Evolutionary conservation across 1,140 invertebrate species (phyloP), one percentile per base, ranked within the genome.

Genomic region (Diplogasteroides magnus): DNA sequence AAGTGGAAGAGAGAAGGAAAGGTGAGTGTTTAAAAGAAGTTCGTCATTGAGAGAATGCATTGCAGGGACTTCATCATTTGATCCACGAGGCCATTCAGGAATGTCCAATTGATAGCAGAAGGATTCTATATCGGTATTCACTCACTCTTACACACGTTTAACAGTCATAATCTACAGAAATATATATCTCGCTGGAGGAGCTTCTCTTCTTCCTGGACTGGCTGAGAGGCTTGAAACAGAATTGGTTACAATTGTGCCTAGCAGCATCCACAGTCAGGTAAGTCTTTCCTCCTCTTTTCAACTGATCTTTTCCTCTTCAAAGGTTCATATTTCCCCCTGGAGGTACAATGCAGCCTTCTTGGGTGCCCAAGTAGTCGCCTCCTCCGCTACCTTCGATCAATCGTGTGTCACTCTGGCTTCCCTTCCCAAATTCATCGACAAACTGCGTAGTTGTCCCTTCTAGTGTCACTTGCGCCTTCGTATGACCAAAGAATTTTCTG

Each of bases 301-400:
- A n/a, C n/a, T n/a, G n/a, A n/a, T n/a, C n/a, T n/a, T n/a, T n/a
- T n/a, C n/a, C n/a, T n/a, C n/a, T n/a, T n/a, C n/a, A n/a, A n/a
- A 88, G 86, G 87, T 89, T 23, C 86, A 88, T 78, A 85, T 85
- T 1, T 86, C 86, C 19, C 86, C 86, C 1, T 87, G 88, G 75
- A 77, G 87, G 23, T 87, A 88, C 69, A 87, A 89, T 79, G 86
- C 87, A 31, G 86, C 87, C 1, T 89, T 85, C 77, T 83, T 89
- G 37, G 88, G 88, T 27, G 87, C 87, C 0, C 87, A 87, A 67
- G 81, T 85, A 14, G 80, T 88, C 61, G 86, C 87, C 2, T 79
- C 78, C 26, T 84, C 85, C 68, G 82, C 84, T 13, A 85, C 84
- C 23, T 88, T 88, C 77, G 79, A 87, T 62, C 81, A 86, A 70